A percentile compares a stretch with the other conserved stretches of the same genome.
Evolutionary conservation across 2,888 invertebrate species (phyloP).

Genomic region (Pachycephus smyrnensis): DNA sequence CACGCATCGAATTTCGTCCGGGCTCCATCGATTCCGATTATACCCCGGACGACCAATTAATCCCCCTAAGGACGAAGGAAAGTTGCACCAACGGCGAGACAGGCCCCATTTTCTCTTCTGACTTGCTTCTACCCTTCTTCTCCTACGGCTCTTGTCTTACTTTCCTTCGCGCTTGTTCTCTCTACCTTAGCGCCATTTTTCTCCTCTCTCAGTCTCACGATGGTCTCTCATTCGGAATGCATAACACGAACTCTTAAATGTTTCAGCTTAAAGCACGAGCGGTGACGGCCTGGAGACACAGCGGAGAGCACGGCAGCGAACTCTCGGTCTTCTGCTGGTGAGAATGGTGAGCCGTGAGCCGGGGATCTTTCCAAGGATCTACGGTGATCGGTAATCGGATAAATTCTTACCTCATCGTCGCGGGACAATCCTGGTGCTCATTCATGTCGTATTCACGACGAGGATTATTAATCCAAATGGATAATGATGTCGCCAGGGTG

Average conservation of each 20-base stretch:
- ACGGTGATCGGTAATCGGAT: constrained; percentile 49
- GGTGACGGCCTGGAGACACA: constrained; percentile 81
- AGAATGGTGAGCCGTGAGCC: constrained; percentile 63
- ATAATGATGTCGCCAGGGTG: neutral
- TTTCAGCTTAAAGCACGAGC: constrained; percentile 82
- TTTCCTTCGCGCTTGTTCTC: neutral
- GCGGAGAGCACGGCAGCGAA: constrained; percentile 78
- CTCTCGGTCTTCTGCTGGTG: constrained; percentile 87
- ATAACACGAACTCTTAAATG: constrained; percentile 37
- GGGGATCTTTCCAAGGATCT: constrained; percentile 43
- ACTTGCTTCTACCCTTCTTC: neutral
- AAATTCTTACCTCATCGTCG: constrained; percentile 15
- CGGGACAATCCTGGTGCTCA: neutral
- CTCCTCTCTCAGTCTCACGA: neutral
- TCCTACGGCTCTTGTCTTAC: neutral
- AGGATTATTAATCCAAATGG: neutral
- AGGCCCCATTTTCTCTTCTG: neutral
- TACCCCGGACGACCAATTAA: neutral
- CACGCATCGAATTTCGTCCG: neutral
- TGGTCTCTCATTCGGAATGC: neutral
- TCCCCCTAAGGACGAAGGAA: neutral
- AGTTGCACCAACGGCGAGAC: neutral
- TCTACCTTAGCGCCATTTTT: neutral
- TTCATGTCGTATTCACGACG: neutral
- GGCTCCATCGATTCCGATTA: constrained; percentile 1